Conservation (phyloP, 1,140 invertebrate species). For the Megathymus violae region DNA sequence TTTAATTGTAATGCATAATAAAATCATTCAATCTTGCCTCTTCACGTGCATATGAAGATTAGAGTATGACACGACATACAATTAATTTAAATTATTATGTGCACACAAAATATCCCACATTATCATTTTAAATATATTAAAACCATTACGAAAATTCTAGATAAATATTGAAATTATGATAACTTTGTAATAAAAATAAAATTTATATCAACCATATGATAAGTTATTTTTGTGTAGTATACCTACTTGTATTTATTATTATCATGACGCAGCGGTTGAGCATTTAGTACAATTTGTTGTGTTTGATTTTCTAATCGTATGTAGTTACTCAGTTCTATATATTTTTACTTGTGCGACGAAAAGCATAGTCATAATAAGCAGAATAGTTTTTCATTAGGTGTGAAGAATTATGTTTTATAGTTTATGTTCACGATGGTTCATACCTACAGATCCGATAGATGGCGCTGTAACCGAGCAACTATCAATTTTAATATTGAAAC, state of each 20-base stretch:
- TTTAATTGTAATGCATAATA: no score
- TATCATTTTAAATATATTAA: constrained; percentile 57
- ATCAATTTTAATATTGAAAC: no score
- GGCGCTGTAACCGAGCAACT: no score
- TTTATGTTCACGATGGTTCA: no score
- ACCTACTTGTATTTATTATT: constrained; percentile 45
- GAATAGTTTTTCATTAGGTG: no score
- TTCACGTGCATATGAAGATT: background rate
- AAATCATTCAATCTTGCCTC: background rate
- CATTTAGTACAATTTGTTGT: constrained; percentile 1
- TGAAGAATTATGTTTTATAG: no score
- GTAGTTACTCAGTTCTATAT: no score
- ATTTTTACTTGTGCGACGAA: no score
- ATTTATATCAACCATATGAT: constrained; percentile 53
- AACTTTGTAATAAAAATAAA: constrained; percentile 67
- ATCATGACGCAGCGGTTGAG: constrained; percentile 33
- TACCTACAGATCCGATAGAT: no score
- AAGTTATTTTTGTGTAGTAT: constrained; percentile 43
- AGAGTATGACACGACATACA: background rate
- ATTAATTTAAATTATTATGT: constrained; percentile 7
- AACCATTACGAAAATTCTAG: constrained; percentile 61
- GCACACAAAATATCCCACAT: constrained; percentile 20
- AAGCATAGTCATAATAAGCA: no score
- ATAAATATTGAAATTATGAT: constrained; percentile 71
- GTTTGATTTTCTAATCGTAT: no score